Percentiles rank a stretch among this genome's conserved stretches.
phyloP scores from a whole-genome alignment of 1,140 invertebrate species.

The Ladona fulva region DNA sequence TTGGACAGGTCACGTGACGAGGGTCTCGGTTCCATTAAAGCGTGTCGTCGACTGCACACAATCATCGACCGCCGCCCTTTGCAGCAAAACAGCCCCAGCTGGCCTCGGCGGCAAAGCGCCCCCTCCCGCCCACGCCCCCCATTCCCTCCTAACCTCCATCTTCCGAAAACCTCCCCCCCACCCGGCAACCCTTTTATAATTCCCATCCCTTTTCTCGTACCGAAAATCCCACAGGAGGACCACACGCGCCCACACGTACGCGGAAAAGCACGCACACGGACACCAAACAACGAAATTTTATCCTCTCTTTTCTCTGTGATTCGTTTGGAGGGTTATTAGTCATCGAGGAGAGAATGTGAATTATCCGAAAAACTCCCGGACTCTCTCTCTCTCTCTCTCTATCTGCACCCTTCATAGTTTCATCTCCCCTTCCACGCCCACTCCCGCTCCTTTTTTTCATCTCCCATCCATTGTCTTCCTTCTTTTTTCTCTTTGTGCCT shows the following conservation, averaged over 20 bases:
- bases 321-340: conserved; percentile 1
- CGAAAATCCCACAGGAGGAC: no score
- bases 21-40: conserved; percentile 3
- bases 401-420: no score
- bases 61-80: neutral
- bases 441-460: no score
- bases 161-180: neutral
- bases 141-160: neutral
- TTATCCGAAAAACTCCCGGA: neutral
- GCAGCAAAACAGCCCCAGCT: conserved; percentile 6
- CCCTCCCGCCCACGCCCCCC: neutral
- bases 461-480: no score
- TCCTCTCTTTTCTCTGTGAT: neutral
- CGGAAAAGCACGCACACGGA: no score
- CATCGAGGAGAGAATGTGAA: neutral
- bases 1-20: conserved; percentile 6
- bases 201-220: no score
- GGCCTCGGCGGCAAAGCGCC: neutral
- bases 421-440: no score
- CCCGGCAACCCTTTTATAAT: neutral
- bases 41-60: conserved; percentile 6
- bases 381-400: neutral
- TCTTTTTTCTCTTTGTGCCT: no score
- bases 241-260: no score
- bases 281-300: no score